Percentiles rank a stretch among this genome's conserved stretches.
Evolutionary conservation across 2,113 vertebrate genomes (phyloP).

Genomic region (Oncorhynchus clarkii): DNA sequence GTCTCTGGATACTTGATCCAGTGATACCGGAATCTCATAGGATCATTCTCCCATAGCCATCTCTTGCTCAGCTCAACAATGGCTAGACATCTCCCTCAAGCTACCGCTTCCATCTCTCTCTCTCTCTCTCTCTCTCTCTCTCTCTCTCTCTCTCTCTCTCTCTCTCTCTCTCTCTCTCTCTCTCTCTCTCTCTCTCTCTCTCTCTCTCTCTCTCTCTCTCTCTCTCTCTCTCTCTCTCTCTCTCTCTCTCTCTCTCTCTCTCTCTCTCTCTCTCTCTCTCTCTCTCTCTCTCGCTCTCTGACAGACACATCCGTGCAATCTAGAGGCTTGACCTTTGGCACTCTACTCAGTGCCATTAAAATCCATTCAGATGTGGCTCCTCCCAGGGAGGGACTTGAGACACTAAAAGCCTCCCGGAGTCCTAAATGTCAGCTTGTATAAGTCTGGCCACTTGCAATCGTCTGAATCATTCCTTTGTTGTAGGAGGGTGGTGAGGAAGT

Average conservation of each 20-base stretch:
- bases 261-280: constrained; percentile 18
- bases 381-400: constrained; percentile 13
- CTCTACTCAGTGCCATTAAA: constrained; percentile 51
- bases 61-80: constrained; percentile 11
- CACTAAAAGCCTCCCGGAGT: constrained; percentile 8
- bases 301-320: constrained; percentile 30
- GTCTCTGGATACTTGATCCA: constrained; percentile 21
- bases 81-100: constrained; percentile 2
- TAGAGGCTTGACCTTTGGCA: constrained; percentile 57
- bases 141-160: constrained; percentile 2
- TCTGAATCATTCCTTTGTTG: constrained; percentile 7
- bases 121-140: constrained; percentile 21
- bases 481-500: background rate
- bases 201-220: constrained; percentile 14
- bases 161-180: constrained; percentile 2
- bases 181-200: constrained; percentile 16
- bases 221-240: constrained; percentile 24
- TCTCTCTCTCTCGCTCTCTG: constrained; percentile 10
- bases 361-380: constrained; percentile 45
- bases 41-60: constrained; percentile 20
- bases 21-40: constrained; percentile 30
- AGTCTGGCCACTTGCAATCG: background rate
- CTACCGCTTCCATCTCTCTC: background rate
- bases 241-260: too few species aligned
- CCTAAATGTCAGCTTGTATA: constrained; percentile 15